A percentile compares a stretch with the other conserved stretches of the same genome.
Conservation (phyloP, 2,797 vertebrate genomes). For the Myotis findleyi region DNA sequence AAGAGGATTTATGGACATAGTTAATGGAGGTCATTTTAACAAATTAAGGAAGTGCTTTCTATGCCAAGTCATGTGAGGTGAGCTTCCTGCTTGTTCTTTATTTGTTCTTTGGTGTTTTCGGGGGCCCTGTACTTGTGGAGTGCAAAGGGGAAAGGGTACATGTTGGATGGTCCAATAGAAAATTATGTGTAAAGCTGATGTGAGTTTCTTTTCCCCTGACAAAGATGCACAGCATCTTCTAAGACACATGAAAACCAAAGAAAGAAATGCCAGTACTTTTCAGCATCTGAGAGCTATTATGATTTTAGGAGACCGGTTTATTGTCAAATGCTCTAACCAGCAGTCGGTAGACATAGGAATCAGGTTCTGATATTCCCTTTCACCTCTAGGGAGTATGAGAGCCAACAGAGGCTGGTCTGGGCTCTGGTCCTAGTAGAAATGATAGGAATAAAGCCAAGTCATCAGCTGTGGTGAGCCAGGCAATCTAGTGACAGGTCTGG, state of each 20-base stretch:
- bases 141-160: neutral
- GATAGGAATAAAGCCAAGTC: neutral
- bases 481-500: neutral
- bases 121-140: neutral
- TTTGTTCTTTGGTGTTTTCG: neutral
- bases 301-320: neutral
- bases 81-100: slow-evolving; percentile 40
- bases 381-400: neutral
- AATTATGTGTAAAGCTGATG: neutral
- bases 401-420: neutral
- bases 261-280: neutral
- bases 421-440: neutral
- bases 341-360: neutral
- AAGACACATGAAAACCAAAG: neutral
- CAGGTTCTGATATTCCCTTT: neutral
- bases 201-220: neutral
- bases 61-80: neutral
- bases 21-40: slow-evolving; percentile 27
- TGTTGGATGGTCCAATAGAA: neutral
- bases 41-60: slow-evolving; percentile 5
- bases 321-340: neutral
- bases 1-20: slow-evolving; percentile 9
- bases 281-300: neutral
- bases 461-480: neutral
- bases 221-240: neutral